Evolutionary conservation across 2,888 invertebrate genomes (phyloP).

Genomic region (Metellina segmentata): DNA sequence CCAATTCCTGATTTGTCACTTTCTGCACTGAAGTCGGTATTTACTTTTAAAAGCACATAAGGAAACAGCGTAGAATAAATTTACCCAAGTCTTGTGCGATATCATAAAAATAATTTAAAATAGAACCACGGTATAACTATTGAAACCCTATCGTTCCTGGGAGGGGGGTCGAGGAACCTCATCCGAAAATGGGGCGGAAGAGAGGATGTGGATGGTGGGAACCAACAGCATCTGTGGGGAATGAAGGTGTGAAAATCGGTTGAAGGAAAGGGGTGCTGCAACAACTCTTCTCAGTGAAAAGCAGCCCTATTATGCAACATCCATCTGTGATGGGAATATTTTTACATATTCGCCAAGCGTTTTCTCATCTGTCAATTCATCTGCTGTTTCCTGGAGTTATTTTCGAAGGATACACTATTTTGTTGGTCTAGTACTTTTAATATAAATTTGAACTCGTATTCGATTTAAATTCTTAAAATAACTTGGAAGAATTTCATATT

Average conservation of each 20-base stretch:
- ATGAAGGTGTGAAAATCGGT: constrained; percentile 22
- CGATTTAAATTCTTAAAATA: no score
- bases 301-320: neutral
- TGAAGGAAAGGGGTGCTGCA: neutral
- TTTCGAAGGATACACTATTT: no score
- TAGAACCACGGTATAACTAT: neutral
- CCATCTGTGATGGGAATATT: neutral
- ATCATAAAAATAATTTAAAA: neutral
- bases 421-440: no score
- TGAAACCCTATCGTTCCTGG: constrained; percentile 16
- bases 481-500: no score
- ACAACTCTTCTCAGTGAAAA: neutral
- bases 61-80: neutral
- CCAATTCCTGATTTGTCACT: no score
- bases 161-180: neutral
- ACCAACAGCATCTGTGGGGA: constrained; percentile 32
- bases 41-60: neutral
- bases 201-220: constrained; percentile 33
- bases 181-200: constrained; percentile 42
- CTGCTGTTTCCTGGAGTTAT: neutral
- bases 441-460: no score
- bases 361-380: neutral
- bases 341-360: neutral
- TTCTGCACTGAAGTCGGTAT: no score
- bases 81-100: neutral